Evolutionary conservation across 2,113 vertebrate species (phyloP), one percentile per base, ranked within the genome.

Genomic region (Zosterops hypoxanthus): DNA sequence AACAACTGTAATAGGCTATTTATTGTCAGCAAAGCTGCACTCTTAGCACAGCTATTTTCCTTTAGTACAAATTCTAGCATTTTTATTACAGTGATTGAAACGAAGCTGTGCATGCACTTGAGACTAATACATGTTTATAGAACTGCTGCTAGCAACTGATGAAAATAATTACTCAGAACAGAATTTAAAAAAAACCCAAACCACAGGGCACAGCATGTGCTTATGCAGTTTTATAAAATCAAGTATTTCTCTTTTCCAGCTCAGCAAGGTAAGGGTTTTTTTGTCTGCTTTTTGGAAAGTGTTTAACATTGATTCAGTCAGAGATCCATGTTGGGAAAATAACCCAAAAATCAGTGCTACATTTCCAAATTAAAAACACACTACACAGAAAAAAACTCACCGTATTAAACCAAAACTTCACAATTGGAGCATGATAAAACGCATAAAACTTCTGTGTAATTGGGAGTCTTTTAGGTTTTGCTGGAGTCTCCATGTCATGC

Each of bases 331-430:
- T 17, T 60, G 20, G 21, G 29, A 31, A 61, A 76, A 73, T 15
- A 81, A 78, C 20, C 5, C 24, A 36, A 79, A 93, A 78, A 64
- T 31, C 12, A 1, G 0, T 17, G 42, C 21, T 34, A 53, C 9
- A 41, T 78, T 65, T 87, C 28, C 53, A 87, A 92, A 73, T 13
- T 42, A 79, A 82, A 84, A 11, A 42, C 11, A 39, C 15, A 21
- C 25, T 39, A 44, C 14, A 46, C 10, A 52, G 19, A 68, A 82
- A 11, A 92, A 94, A 95, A 91, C 98, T 97, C 98, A 99, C 99
- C 95, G 99, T 99, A 95, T 99, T 99, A 97, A 99, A 99, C 99
- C 99, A 99, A 97, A 99, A 99, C 97, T 99, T 99, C 96, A 99
- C 99, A 91, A 99, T 99, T 55, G 99, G 99, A 76, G 99, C 99